Evolutionary conservation across 1,140 invertebrate genomes (phyloP).

Genomic region (Pogonomyrmex californicus): DNA sequence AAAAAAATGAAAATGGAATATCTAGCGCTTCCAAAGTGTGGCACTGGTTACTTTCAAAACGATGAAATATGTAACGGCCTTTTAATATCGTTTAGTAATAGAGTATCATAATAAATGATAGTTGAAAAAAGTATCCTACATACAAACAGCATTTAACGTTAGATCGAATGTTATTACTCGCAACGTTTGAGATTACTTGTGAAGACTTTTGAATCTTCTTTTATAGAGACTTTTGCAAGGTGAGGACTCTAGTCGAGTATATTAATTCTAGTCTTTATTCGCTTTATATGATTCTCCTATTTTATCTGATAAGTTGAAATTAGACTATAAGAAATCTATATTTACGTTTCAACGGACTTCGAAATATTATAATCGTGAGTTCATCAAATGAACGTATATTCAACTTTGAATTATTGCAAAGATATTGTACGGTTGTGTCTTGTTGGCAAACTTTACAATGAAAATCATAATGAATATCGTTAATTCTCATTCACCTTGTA

Average conservation of each 20-base stretch:
- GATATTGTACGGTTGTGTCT: conserved; percentile 64
- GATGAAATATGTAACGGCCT: conserved; percentile 81
- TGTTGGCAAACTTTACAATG: conserved; percentile 46
- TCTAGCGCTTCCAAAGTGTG: conserved; percentile 76
- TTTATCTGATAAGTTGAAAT: conserved; percentile 57
- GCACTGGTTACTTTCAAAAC: conserved; percentile 76
- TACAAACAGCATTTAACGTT: conserved; percentile 71
- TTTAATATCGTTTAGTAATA: conserved; percentile 76
- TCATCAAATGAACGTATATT: conserved; percentile 61
- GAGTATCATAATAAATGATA: conserved; percentile 74
- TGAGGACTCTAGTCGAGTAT: conserved; percentile 81
- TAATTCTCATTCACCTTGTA: conserved; percentile 46
- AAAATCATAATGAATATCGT: conserved; percentile 18
- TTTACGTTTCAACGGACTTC: conserved; percentile 63
- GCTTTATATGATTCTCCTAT: conserved; percentile 62
- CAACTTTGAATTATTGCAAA: conserved; percentile 65
- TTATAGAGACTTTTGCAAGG: conserved; percentile 62
- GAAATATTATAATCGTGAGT: conserved; percentile 47
- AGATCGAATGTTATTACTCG: conserved; percentile 53
- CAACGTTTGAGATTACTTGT: conserved; percentile 19
- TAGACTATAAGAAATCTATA: conserved; percentile 59
- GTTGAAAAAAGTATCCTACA: conserved; percentile 76
- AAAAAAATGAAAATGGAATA: conserved; percentile 41
- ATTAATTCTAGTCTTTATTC: conserved; percentile 82
- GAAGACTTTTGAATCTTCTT: conserved; percentile 57